Evolutionary conservation across 2,113 vertebrate genomes (phyloP).

Genomic region (Carollia perspicillata): DNA sequence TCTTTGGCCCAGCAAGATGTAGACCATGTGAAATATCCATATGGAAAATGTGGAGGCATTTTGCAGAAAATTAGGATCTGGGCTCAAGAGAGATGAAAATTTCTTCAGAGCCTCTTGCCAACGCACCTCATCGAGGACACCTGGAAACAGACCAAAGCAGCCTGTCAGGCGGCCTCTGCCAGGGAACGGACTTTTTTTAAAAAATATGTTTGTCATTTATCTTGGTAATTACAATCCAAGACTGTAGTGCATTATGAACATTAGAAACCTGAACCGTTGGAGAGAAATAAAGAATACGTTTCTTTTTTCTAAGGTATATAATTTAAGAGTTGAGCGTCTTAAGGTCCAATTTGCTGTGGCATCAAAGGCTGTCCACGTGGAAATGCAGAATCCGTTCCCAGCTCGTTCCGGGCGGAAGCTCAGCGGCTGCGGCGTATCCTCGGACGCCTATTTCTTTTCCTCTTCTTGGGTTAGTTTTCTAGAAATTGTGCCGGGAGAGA

Average conservation of each 20-base stretch:
- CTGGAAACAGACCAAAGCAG: slow-evolving; percentile 76
- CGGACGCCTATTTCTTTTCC: neutral
- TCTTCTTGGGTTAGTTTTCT: neutral
- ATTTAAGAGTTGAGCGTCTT: slow-evolving; percentile 64
- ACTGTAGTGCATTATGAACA: neutral
- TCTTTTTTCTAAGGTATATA: slow-evolving; percentile 53
- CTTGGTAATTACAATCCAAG: slow-evolving; percentile 61
- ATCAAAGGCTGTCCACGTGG: slow-evolving; percentile 65
- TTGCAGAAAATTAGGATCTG: slow-evolving; percentile 76
- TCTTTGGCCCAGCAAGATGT: slow-evolving; percentile 68
- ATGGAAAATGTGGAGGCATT: slow-evolving; percentile 74
- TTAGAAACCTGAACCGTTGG: slow-evolving; percentile 2
- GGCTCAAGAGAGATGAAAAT: slow-evolving; percentile 70
- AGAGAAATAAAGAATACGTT: neutral
- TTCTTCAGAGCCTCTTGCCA: slow-evolving; percentile 75
- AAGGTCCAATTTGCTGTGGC: slow-evolving; percentile 62
- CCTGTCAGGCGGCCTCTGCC: slow-evolving; percentile 71
- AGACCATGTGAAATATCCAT: slow-evolving; percentile 75
- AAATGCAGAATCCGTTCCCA: slow-evolving; percentile 66
- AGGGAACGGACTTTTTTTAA: slow-evolving; percentile 39
- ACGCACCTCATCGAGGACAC: slow-evolving; percentile 76
- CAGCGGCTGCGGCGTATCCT: slow-evolving; percentile 32
- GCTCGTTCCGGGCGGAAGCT: slow-evolving; percentile 34
- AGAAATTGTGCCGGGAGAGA: neutral
- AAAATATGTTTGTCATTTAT: slow-evolving; percentile 72